phyloP scores from a whole-genome alignment of 2,113 vertebrate species.

The Rattus norvegicus region DNA sequence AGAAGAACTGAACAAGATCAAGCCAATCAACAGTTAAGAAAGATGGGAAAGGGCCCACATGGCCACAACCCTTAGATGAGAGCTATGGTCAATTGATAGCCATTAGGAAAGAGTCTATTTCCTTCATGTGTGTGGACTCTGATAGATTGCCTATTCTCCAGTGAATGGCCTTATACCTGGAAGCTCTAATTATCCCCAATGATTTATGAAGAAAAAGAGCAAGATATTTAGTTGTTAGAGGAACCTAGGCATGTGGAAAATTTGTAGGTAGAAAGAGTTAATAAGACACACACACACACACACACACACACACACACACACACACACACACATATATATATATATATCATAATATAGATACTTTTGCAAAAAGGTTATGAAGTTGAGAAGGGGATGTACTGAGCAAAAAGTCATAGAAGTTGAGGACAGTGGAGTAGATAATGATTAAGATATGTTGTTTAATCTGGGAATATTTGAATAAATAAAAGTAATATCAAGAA shows the following conservation, averaged over 20 bases:
- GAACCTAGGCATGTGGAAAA: neutral
- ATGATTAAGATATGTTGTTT: neutral
- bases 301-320: too few relatives aligned
- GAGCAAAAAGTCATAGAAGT: neutral
- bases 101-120: too few relatives aligned
- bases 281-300: too few relatives aligned
- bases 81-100: neutral
- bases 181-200: neutral
- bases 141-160: too few relatives aligned
- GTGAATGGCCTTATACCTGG: too few relatives aligned
- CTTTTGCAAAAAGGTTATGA: neutral
- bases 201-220: neutral
- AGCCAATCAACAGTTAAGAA: neutral
- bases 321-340: too few relatives aligned
- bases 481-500: neutral
- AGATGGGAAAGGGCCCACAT: neutral
- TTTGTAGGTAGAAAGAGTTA: neutral
- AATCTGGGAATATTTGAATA: neutral
- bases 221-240: neutral
- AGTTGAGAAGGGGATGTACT: neutral
- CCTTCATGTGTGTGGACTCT: neutral
- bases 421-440: neutral
- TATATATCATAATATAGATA: neutral
- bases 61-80: neutral
- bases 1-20: neutral